Evolutionary conservation across 2,113 vertebrate genomes (phyloP), one percentile per base, ranked within the genome.

Genomic region (Xiphorhynchus elegans): DNA sequence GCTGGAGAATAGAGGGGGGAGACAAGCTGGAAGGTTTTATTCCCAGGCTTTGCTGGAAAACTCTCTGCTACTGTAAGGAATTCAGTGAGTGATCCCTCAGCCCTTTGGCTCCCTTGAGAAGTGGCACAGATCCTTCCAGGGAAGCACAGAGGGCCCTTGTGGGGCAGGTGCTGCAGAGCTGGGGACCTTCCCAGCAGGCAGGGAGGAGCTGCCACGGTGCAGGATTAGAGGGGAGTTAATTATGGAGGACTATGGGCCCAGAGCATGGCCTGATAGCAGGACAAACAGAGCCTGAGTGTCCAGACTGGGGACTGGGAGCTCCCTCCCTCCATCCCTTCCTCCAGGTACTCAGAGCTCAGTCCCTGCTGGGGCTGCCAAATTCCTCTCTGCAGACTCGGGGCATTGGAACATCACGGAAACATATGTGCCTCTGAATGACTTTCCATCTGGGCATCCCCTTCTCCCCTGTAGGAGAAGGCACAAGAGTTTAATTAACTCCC

Each of bases 381-480:
- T 83, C 79, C 90, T 59, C 84, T 79, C 85, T 73, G 64, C 80
- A 58, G 94, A 66, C 63, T 1, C 33, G 42, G 26, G 77, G 62
- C 23, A 5, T 40, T 83, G 58, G 82, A 90, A 84, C 86, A 80
- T 53, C 83, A 55, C 80, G 89, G 95, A 95, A 95, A 86, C 86
- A 72, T 11, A 55, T 75, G 95, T 93, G 78, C 60, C 42, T 95
- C 39, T 88, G 90, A 93, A 50, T 83, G 68, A 59, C 68, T 90
- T 95, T 86, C 93, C 94, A 90, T 69, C 88, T 90, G 95, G 68
- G 39, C 35, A 46, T 69, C 78, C 69, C 69, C 4, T 79, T 88
- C 70, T 69, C 86, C 35, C 56, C 77, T 33, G 11, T 17, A 40
- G 13, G 6, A 85, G 62, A 50, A 88, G 72, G 55, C 66, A 49